Conservation (phyloP, 2,113 vertebrate species). For the Sphaerodactylus townsendi region DNA sequence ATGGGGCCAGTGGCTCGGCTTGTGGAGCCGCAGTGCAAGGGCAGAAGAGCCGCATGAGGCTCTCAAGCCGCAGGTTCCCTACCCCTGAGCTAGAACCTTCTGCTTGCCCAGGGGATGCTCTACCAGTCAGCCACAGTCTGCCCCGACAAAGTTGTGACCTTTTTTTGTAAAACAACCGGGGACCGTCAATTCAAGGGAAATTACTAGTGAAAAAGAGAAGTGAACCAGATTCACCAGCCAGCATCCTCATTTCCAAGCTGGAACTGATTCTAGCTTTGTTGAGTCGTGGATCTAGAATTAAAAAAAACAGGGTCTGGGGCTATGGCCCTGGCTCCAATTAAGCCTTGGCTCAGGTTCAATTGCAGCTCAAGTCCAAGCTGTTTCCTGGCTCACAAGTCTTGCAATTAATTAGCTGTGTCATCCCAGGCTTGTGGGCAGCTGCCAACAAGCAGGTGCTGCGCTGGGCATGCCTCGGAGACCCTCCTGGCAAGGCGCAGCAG, state of each 20-base stretch:
- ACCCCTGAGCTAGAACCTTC: no score
- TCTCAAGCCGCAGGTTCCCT: no score
- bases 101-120: no score
- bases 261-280: not conserved
- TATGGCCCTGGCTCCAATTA: not conserved
- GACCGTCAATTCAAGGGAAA: not conserved
- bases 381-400: not conserved
- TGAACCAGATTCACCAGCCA: not conserved
- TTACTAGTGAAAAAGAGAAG: not conserved
- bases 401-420: slow-evolving; percentile 24
- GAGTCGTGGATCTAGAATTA: not conserved
- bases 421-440: not conserved
- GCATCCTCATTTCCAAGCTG: not conserved
- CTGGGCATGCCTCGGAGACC: not conserved
- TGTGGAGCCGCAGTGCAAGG: no score
- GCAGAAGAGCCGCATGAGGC: no score
- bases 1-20: no score
- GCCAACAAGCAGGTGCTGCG: slow-evolving; percentile 14
- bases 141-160: no score
- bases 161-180: not conserved
- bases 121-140: no score
- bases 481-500: not conserved
- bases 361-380: not conserved
- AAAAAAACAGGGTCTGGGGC: not conserved
- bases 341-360: not conserved